Conservation (phyloP, 1,140 invertebrate species). For the Charaxes varanes region DNA sequence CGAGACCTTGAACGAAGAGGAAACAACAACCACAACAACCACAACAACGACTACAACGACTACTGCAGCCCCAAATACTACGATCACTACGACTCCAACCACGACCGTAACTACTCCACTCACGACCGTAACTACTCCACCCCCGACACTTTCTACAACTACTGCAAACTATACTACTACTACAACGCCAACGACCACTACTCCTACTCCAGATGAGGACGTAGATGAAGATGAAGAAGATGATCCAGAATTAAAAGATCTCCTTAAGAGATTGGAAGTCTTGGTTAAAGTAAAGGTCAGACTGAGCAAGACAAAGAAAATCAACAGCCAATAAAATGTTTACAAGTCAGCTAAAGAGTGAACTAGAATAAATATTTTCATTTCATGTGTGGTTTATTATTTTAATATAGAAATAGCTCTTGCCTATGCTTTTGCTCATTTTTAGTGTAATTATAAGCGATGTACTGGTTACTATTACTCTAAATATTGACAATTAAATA, state of each 20-base stretch:
- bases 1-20: conserved; percentile 36
- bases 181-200: conserved; percentile 16
- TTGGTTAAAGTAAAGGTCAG: conserved; percentile 52
- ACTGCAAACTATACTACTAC: conserved; percentile 11
- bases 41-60: conserved; percentile 12
- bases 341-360: not conserved
- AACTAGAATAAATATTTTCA: not conserved
- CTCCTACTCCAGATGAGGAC: conserved; percentile 15
- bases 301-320: conserved; percentile 36
- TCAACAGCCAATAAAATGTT: conserved; percentile 4
- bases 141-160: conserved; percentile 6
- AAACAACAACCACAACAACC: conserved; percentile 15
- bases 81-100: conserved; percentile 8
- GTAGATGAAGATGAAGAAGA: conserved; percentile 32
- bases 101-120: conserved; percentile 10
- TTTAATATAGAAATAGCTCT: no score
- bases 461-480: no score
- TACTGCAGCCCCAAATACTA: conserved; percentile 8
- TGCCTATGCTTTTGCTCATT: no score
- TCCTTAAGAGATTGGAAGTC: conserved; percentile 48
- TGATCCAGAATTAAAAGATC: conserved; percentile 35
- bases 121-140: conserved; percentile 10
- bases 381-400: not conserved
- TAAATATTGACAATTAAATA: no score
- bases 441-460: no score